phyloP scores from a whole-genome alignment of 2,888 invertebrate species.

The Pachycephus smyrnensis region DNA sequence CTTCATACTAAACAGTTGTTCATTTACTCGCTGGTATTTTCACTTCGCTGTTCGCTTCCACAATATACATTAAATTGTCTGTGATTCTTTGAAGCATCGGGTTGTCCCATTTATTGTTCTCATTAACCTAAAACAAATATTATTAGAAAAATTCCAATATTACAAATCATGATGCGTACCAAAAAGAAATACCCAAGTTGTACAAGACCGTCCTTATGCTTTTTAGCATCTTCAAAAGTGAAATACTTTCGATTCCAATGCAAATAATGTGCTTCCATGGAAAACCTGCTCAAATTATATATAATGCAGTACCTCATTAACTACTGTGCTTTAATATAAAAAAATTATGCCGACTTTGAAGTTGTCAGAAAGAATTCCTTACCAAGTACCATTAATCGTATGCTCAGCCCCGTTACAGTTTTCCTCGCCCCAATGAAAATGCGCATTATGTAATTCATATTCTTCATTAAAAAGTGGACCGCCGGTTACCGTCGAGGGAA shows the following conservation, averaged over 20 bases:
- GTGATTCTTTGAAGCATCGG: constrained; percentile 45
- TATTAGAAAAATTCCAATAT: neutral
- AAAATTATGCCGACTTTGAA: neutral
- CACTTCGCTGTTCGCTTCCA: constrained; percentile 25
- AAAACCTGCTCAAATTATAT: constrained; percentile 42
- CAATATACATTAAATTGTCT: constrained; percentile 43
- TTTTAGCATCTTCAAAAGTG: constrained; percentile 44
- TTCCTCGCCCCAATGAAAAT: constrained; percentile 56
- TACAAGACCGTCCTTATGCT: constrained; percentile 51
- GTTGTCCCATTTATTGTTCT: constrained; percentile 24
- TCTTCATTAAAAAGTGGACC: constrained; percentile 49
- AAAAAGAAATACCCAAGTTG: constrained; percentile 50
- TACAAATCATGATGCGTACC: constrained; percentile 29
- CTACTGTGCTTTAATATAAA: neutral
- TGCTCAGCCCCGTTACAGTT: constrained; percentile 55
- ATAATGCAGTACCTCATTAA: neutral
- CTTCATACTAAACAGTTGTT: neutral
- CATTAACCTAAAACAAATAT: neutral
- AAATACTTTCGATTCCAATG: constrained; percentile 57
- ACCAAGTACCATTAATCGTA: constrained; percentile 54
- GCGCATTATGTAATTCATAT: constrained; percentile 45
- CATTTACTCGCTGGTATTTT: constrained; percentile 48
- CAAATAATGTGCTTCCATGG: constrained; percentile 54
- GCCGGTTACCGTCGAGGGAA: constrained; percentile 48
- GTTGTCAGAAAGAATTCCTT: neutral